These are phyloP conservation scores for Heteronetta atricapilla DNA, from an alignment of 2,113 vertebrate species.

Conservation along the genomic window DNA sequence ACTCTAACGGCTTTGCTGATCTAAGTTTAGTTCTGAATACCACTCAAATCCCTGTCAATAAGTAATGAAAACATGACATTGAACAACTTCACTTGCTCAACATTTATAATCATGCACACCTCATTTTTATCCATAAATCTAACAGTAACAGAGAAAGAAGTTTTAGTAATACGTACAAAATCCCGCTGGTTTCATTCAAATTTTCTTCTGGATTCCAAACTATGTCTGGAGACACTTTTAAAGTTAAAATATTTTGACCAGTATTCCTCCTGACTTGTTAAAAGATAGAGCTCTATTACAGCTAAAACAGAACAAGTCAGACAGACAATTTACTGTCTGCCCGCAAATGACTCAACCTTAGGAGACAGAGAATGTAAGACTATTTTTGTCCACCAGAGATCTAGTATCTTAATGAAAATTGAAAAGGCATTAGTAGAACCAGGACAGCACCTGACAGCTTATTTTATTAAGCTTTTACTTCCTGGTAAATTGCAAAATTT, in stretches of 20 bases:
- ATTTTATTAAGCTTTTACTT: not conserved
- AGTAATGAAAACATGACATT: not conserved
- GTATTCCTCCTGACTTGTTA: not conserved
- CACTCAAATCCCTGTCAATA: not conserved
- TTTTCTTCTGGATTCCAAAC: not conserved
- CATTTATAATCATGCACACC: not conserved
- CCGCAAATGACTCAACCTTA: not conserved
- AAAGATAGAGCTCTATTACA: not conserved
- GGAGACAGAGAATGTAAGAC: not conserved
- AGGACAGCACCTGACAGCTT: not conserved
- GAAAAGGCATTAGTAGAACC: not conserved
- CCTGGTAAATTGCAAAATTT: not conserved
- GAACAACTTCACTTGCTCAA: not conserved
- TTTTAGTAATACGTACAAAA: not conserved
- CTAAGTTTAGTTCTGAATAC: not conserved
- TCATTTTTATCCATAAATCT: not conserved
- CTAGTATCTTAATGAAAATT: not conserved
- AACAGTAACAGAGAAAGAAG: not conserved
- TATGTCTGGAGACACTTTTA: not conserved
- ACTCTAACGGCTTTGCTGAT: not conserved
- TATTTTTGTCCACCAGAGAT: not conserved
- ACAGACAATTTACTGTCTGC: not conserved
- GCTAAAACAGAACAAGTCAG: not conserved
- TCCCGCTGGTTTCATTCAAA: not conserved
- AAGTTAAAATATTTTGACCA: not conserved